phyloP scores from a whole-genome alignment of 2,888 invertebrate genomes.

The Sicus ferrugineus region DNA sequence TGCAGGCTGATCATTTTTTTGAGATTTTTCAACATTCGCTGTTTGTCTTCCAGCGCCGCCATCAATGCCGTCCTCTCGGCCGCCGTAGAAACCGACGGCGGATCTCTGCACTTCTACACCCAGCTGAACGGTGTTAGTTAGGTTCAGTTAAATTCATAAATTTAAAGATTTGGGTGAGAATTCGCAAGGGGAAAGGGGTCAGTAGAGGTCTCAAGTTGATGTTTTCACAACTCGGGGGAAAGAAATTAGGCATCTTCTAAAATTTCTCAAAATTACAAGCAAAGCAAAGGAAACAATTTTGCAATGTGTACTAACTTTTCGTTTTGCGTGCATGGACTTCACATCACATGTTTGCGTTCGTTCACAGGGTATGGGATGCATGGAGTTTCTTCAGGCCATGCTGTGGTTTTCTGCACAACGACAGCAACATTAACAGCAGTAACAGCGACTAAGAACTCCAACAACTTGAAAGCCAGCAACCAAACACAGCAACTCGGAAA shows the following conservation, averaged over 20 bases:
- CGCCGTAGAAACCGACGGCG: neutral
- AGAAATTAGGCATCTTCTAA: too few species aligned
- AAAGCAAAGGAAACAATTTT: too few species aligned
- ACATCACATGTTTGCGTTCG: neutral
- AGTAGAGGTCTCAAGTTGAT: too few species aligned
- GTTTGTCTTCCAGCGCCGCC: slow-evolving; percentile 16
- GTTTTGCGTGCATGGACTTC: neutral
- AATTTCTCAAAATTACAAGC: too few species aligned
- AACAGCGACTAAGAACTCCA: too few species aligned
- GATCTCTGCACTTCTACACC: neutral
- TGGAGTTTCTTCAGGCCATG: slow-evolving; percentile 6
- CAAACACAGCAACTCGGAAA: neutral
- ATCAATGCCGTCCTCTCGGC: too few species aligned
- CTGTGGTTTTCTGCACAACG: neutral
- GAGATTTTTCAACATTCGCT: slow-evolving; percentile 9
- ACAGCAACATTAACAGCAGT: neutral
- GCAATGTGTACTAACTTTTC: neutral
- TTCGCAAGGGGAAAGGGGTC: too few species aligned
- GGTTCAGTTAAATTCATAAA: neutral
- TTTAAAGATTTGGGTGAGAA: neutral
- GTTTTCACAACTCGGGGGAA: too few species aligned
- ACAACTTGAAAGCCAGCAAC: too few species aligned
- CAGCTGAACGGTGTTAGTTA: neutral
- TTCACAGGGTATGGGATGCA: neutral
- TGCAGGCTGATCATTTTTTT: slow-evolving; percentile 29